Evolutionary conservation across 1,140 invertebrate genomes (phyloP), one percentile per base, ranked within the genome.

Genomic region (Scaptomyza graminum): DNA sequence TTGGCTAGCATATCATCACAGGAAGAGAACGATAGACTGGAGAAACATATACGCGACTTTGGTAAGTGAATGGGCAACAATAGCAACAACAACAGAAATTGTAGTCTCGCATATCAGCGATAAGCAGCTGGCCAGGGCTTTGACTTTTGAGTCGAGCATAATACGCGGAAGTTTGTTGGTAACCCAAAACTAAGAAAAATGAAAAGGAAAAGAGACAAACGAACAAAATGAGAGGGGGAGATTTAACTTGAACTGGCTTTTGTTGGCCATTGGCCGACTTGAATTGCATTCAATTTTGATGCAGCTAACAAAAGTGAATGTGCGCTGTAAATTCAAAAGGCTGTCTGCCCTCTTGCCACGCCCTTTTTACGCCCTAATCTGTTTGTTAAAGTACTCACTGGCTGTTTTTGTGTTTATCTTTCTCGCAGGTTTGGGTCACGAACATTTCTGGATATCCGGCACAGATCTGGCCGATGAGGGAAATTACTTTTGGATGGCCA

Each of bases 401-500:
- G 25, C 64, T 69, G n/a, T 41, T n/a, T n/a, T n/a, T n/a, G 5
- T 41, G 3, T 18, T 6, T 31, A 31, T 31, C 28, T 31, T 46
- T 2, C 77, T 2, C 77, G 56, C 81, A 96, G 96, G 97, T 44
- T 94, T 97, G 50, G 96, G 96, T 7, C 94, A 96, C 79, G 97
- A 98, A 83, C 97, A 98, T 88, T 98, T 98, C 93, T 98, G 97
- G 97, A 97, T 96, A 22, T 96, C 96, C 13, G 97, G 97, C 50
- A 97, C 97, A 2, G 97, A 98, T 92, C 94, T 97, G 88, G 97
- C 96, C 7, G 96, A 97, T 79, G 96, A 98, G 89, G 96, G 96
- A 5, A 95, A 94, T 57, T 97, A 97, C 93, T 97, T 97, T 93
- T 97, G 97, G 97, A 97, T 97, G 96, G 95, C 96, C 6, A 97